A percentile compares a stretch with the other conserved stretches of the same genome.
phyloP scores from a whole-genome alignment of 2,113 vertebrate species.

The Sminthopsis crassicaudata region DNA sequence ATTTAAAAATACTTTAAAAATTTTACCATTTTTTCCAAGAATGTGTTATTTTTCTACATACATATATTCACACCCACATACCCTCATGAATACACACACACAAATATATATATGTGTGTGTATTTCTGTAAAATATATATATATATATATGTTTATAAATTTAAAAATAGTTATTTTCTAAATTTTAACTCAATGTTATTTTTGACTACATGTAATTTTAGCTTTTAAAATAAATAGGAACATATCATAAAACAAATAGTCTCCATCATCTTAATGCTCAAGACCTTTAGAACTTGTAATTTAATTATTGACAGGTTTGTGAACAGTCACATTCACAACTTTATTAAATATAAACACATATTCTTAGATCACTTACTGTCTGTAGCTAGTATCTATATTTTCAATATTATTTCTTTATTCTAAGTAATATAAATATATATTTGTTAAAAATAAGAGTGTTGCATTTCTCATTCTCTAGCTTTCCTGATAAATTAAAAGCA shows the following conservation, averaged over 20 bases:
- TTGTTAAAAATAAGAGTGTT: background rate
- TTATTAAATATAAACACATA: background rate
- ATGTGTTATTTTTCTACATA: background rate
- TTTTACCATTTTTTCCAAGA: background rate
- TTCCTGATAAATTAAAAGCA: background rate
- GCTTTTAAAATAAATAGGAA: background rate
- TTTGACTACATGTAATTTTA: background rate
- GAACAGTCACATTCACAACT: background rate
- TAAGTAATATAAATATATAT: background rate
- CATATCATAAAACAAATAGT: background rate
- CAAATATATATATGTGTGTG: too few species aligned
- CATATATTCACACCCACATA: too few species aligned
- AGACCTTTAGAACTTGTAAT: background rate
- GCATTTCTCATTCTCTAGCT: background rate
- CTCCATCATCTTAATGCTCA: background rate
- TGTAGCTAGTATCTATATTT: background rate
- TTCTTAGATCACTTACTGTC: background rate
- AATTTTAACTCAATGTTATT: background rate
- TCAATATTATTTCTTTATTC: background rate
- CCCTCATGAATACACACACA: too few species aligned
- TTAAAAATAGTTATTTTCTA: background rate
- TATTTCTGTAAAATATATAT: too few species aligned
- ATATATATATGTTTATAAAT: background rate
- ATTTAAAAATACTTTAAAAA: background rate
- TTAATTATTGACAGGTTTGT: background rate